These are phyloP conservation scores for Hyles vespertilio DNA, from an alignment of 1,140 invertebrate species.

Conservation along the genomic window DNA sequence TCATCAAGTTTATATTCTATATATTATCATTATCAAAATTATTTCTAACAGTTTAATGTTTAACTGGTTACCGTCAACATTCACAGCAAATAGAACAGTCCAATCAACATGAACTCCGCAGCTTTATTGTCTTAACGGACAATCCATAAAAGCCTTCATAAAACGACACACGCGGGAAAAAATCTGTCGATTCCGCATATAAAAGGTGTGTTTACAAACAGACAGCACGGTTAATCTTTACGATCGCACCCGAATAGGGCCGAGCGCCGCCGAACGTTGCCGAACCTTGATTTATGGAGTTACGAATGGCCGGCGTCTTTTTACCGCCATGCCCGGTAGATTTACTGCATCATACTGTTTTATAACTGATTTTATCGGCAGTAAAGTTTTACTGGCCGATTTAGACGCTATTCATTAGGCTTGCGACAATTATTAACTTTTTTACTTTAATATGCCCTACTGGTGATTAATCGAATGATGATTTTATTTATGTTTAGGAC, in stretches of 20 bases:
- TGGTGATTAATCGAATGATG: too few relatives aligned
- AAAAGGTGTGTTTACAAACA: conserved; percentile 52
- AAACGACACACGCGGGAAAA: conserved; percentile 27
- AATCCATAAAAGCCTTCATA: conserved; percentile 37
- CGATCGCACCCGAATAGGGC: conserved; percentile 25
- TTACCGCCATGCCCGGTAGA: conserved; percentile 39
- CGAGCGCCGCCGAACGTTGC: conserved; percentile 44
- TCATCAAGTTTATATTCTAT: too few relatives aligned
- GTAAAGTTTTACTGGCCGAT: conserved; percentile 60
- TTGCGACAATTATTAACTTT: neutral
- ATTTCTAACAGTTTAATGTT: too few relatives aligned
- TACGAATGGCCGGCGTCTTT: conserved; percentile 53
- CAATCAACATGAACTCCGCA: neutral
- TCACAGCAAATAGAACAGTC: too few relatives aligned
- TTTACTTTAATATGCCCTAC: too few relatives aligned
- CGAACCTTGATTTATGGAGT: conserved; percentile 60
- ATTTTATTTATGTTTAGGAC: too few relatives aligned
- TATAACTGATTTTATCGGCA: conserved; percentile 70
- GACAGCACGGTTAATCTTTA: conserved; percentile 43
- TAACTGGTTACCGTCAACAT: too few relatives aligned
- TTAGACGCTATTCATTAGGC: conserved; percentile 51
- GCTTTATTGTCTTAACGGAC: conserved; percentile 26
- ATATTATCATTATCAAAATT: too few relatives aligned
- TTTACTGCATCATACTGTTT: conserved; percentile 64
- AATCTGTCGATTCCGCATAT: conserved; percentile 34